Percentiles rank a stretch among this genome's conserved stretches.
Evolutionary conservation across 2,888 invertebrate genomes (phyloP).

Genomic region (Alcis repandata): DNA sequence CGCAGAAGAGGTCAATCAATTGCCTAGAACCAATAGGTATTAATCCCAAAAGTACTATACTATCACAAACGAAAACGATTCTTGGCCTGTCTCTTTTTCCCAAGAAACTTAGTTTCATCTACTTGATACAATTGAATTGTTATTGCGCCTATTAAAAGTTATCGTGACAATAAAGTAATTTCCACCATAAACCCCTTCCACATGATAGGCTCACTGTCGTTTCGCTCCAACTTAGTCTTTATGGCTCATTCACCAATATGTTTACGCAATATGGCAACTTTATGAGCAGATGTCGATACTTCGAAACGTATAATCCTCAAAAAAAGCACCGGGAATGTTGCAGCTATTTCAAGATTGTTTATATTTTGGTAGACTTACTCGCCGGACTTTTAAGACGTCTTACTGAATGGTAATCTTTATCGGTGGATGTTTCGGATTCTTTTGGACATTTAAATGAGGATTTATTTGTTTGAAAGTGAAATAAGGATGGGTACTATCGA

Average conservation of each 20-base stretch:
- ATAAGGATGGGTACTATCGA: constrained; percentile 12
- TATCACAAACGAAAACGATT: constrained; percentile 7
- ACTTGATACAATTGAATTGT: constrained; percentile 25
- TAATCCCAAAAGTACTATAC: neutral
- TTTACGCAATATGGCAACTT: constrained; percentile 64
- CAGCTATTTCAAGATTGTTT: constrained; percentile 43
- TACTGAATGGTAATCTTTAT: constrained; percentile 41
- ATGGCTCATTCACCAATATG: constrained; percentile 59
- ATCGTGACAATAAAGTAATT: constrained; percentile 27
- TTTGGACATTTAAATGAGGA: constrained; percentile 30
- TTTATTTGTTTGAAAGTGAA: constrained; percentile 25
- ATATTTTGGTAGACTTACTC: constrained; percentile 32
- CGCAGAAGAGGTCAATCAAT: neutral
- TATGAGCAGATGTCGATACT: constrained; percentile 66
- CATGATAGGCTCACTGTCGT: constrained; percentile 26
- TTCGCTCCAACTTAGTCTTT: constrained; percentile 45
- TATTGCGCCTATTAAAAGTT: constrained; percentile 24
- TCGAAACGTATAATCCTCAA: constrained; percentile 51
- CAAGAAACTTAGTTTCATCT: constrained; percentile 13
- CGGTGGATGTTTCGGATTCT: constrained; percentile 38
- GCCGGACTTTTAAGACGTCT: constrained; percentile 22
- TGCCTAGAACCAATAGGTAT: neutral
- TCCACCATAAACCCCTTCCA: constrained; percentile 25
- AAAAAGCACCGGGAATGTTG: constrained; percentile 35
- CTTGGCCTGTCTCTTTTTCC: neutral